These are phyloP conservation scores for Todus mexicanus DNA, from an alignment of 2,797 vertebrate genomes.

Conservation along the genomic window DNA sequence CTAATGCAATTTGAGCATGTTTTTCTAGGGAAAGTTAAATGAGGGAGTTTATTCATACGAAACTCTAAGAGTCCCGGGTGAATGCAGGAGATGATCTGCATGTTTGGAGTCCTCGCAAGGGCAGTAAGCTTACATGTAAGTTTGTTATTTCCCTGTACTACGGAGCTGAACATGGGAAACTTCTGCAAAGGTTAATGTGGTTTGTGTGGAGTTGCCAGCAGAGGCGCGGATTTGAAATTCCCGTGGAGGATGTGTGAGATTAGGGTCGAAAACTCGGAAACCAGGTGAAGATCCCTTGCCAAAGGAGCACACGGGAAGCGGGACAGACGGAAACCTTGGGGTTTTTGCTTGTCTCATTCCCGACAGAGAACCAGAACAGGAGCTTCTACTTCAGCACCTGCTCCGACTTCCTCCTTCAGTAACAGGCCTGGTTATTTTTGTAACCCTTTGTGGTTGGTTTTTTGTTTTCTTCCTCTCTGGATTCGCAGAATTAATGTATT, in stretches of 20 bases:
- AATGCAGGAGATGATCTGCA: background rate
- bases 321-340: background rate
- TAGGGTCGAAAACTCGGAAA: accelerated
- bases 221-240: background rate
- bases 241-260: background rate
- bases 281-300: background rate
- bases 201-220: background rate
- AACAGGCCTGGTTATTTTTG: background rate
- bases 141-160: background rate
- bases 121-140: background rate
- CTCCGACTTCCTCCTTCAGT: background rate
- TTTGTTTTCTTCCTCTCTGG: background rate
- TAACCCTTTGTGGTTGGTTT: background rate
- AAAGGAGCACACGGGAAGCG: background rate
- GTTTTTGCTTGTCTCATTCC: background rate
- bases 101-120: background rate
- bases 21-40: background rate
- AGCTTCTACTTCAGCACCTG: conserved; percentile 5
- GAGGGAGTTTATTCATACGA: background rate
- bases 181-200: background rate
- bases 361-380: background rate
- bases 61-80: background rate
- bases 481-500: background rate
- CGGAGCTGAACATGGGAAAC: background rate
- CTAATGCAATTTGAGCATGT: background rate